Evolutionary conservation across 2,113 vertebrate genomes (phyloP).

Genomic region (Mormyrus iriodes): DNA sequence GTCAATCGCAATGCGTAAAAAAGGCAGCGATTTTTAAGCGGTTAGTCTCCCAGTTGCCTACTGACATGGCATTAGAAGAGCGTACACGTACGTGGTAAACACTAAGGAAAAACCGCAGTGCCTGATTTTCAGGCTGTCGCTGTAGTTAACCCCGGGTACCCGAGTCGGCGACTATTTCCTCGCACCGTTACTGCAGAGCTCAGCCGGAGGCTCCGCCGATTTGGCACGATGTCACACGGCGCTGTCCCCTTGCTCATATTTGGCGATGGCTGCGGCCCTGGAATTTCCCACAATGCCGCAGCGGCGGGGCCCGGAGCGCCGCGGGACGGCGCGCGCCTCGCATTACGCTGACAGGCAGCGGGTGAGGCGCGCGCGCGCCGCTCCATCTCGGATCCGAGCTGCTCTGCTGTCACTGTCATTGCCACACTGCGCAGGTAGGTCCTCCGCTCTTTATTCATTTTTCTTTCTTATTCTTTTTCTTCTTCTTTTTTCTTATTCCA

Average conservation of each 20-base stretch:
- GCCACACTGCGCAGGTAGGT: slow-evolving; percentile 43
- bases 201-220: neutral
- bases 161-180: neutral
- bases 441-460: neutral
- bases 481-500: neutral
- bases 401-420: neutral
- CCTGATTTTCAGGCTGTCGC: neutral
- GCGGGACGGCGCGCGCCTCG: neutral
- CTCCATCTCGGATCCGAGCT: neutral
- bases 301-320: slow-evolving; percentile 51
- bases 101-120: neutral
- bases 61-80: neutral
- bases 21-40: neutral
- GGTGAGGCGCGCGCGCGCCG: neutral
- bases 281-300: slow-evolving; percentile 79
- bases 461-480: neutral
- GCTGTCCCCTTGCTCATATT: slow-evolving; percentile 67
- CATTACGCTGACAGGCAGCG: slow-evolving; percentile 13
- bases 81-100: neutral
- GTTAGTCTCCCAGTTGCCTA: neutral
- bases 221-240: slow-evolving; percentile 17
- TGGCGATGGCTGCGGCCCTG: slow-evolving; percentile 62
- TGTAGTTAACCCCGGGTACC: neutral
- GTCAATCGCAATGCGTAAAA: neutral
- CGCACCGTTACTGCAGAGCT: neutral